Evolutionary conservation across 92 coral and sea anemone genomes (phyloP).

Genomic region (Epizoanthus stellaris): DNA sequence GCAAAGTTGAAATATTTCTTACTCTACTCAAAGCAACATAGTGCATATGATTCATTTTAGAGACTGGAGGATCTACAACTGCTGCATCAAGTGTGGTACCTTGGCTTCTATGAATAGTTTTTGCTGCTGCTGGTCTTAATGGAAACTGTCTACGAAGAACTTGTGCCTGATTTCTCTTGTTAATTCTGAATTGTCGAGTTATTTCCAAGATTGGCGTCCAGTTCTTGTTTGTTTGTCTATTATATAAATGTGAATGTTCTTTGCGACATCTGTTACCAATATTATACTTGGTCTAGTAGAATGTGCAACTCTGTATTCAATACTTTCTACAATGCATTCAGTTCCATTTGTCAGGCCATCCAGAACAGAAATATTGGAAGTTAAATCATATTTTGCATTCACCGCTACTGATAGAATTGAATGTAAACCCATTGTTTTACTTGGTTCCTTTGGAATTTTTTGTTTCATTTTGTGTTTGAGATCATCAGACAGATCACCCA

Average conservation of each 20-base stretch:
- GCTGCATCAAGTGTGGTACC: constrained; percentile 72
- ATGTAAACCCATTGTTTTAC: constrained; percentile 71
- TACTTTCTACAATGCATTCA: constrained; percentile 64
- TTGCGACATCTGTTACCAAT: constrained; percentile 65
- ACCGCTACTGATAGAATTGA: constrained; percentile 47
- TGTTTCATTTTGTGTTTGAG: constrained; percentile 61
- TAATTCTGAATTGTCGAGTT: constrained; percentile 65
- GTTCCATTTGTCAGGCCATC: constrained; percentile 85
- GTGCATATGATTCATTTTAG: constrained; percentile 67
- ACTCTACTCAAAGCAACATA: constrained; percentile 76
- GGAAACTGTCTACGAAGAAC: constrained; percentile 76
- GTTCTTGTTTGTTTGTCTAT: constrained; percentile 20
- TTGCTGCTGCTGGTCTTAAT: constrained; percentile 73
- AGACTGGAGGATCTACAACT: constrained; percentile 72
- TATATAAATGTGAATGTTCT: constrained; percentile 59
- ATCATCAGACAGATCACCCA: constrained; percentile 72
- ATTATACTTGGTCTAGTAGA: constrained; percentile 72
- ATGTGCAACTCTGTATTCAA: constrained; percentile 67
- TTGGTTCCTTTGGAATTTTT: constrained; percentile 63
- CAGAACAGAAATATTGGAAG: constrained; percentile 63
- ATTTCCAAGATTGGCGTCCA: constrained; percentile 77
- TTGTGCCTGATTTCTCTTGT: constrained; percentile 53
- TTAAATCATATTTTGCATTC: constrained; percentile 70
- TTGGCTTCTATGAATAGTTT: constrained; percentile 82
- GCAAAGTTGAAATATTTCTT: constrained; percentile 59